These are phyloP conservation scores for Anolis sagrei DNA, from an alignment of 2,113 vertebrate genomes.

Conservation along the genomic window DNA sequence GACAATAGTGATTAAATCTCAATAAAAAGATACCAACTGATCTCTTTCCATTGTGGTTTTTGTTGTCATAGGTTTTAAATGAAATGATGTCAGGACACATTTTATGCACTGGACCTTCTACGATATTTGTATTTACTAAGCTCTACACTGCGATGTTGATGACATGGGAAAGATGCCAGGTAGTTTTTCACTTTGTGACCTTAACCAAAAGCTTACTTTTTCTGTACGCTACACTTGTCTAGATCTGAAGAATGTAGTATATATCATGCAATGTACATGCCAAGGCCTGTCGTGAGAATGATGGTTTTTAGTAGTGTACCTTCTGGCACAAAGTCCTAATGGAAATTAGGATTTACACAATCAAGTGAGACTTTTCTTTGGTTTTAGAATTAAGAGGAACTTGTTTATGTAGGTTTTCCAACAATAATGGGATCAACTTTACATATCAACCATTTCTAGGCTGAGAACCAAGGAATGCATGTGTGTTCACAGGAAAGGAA, in stretches of 20 bases:
- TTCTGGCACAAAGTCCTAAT: conserved; percentile 46
- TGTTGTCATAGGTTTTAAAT: conserved; percentile 18
- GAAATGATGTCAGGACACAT: not conserved
- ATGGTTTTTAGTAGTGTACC: conserved; percentile 57
- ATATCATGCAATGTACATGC: conserved; percentile 39
- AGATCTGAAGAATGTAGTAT: conserved; percentile 44
- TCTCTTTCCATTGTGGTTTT: not conserved
- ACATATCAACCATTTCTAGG: conserved; percentile 7
- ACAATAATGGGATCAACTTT: conserved; percentile 11
- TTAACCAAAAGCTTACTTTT: conserved; percentile 55
- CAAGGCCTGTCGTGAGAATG: not conserved
- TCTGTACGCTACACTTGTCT: conserved; percentile 61
- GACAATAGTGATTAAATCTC: not conserved
- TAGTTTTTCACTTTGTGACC: conserved; percentile 43
- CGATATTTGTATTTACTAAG: conserved; percentile 21
- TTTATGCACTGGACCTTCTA: not conserved
- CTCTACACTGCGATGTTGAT: conserved; percentile 28
- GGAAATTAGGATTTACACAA: conserved; percentile 39
- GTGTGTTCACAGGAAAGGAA: not conserved
- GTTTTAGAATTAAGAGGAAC: not conserved
- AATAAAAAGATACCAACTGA: not conserved
- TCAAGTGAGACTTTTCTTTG: conserved; percentile 1
- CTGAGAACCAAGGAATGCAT: not conserved
- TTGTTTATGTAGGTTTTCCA: conserved; percentile 8
- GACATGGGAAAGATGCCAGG: conserved; percentile 40